phyloP scores from a whole-genome alignment of 2,113 vertebrate genomes.

The Neolamprologus kungweensis region DNA sequence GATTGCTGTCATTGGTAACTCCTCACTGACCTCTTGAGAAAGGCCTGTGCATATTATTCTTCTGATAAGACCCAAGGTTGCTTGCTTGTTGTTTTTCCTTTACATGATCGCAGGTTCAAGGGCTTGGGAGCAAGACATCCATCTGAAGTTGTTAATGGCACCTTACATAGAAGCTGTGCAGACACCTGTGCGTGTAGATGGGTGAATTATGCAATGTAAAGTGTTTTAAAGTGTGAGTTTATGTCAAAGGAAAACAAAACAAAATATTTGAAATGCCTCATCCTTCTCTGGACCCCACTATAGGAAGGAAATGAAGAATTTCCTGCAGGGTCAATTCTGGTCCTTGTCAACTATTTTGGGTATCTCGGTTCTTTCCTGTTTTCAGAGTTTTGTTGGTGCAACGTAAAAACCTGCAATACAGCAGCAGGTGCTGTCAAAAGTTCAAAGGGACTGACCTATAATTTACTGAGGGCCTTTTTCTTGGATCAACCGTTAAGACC shows the following conservation, averaged over 20 bases:
- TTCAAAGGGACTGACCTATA: not conserved
- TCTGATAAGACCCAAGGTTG: not conserved
- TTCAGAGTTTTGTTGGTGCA: constrained; percentile 26
- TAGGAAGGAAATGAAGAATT: not conserved
- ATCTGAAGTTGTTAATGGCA: not conserved
- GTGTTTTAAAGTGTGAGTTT: not conserved
- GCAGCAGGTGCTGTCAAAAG: constrained; percentile 11
- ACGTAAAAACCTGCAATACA: constrained; percentile 2
- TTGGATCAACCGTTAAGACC: not conserved
- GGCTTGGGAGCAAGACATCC: not conserved
- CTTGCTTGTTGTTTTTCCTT: not conserved
- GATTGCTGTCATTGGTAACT: not conserved
- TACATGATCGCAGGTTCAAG: not conserved
- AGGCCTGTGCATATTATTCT: not conserved
- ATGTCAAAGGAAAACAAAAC: not conserved
- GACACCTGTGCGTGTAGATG: not conserved
- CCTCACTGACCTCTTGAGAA: not conserved
- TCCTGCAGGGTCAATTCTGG: not conserved
- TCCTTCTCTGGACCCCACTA: not conserved
- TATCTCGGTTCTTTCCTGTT: constrained; percentile 9
- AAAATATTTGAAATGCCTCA: not conserved
- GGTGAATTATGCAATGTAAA: fast-evolving
- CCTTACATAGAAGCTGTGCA: not conserved
- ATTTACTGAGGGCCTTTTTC: constrained; percentile 8
- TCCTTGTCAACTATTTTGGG: constrained; percentile 4